Evolutionary conservation across 2,888 invertebrate species (phyloP), one percentile per base, ranked within the genome.

Genomic region (Caenorhabditis angaria): DNA sequence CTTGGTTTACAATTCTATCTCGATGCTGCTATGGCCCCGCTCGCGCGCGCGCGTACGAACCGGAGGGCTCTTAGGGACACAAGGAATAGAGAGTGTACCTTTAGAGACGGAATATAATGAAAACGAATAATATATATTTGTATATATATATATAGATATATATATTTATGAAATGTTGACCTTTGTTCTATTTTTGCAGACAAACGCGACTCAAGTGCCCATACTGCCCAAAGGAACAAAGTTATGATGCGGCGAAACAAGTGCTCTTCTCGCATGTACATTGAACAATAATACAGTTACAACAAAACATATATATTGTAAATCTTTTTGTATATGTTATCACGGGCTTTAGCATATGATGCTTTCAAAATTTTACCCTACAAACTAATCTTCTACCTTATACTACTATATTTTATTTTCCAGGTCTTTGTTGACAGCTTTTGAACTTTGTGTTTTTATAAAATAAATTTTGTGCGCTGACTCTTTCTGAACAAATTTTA

Each of bases 151-250:
- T 8, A 32, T 8, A 32, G 12, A 32, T 32, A 32, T 8, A 12
- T 8, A 32, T 18, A 41, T 41, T 10, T 50, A 29, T 48, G 32
- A 51, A 29, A 18, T 61, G 57, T 59, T 73, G 65, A 70, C 65
- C 70, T 71, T 74, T 69, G 65, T 71, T 74, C 57, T 65, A 54
- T 50, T 60, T 56, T 27, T 14, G 18, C 67, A 73, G 69, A 18
- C 24, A 25, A 47, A 14, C 53, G 1, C 95, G 95, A 88, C 92
- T 99, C 88, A 99, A 99, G 90, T 99, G 99, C 88, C 97, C 97
- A 0, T 99, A 99, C 90, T 99, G 99, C 88, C 97, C 97, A 0
- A 92, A 95, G 88, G 97, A 99, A 89, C 90, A 96, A 92, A 90
- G 25, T 18, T 29, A 61, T 20, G 70, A 67, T 18, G 12, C 20